A percentile compares a stretch with the other conserved stretches of the same genome.
Conservation (phyloP, 2,797 vertebrate genomes). For the Crocidura indochinensis region DNA sequence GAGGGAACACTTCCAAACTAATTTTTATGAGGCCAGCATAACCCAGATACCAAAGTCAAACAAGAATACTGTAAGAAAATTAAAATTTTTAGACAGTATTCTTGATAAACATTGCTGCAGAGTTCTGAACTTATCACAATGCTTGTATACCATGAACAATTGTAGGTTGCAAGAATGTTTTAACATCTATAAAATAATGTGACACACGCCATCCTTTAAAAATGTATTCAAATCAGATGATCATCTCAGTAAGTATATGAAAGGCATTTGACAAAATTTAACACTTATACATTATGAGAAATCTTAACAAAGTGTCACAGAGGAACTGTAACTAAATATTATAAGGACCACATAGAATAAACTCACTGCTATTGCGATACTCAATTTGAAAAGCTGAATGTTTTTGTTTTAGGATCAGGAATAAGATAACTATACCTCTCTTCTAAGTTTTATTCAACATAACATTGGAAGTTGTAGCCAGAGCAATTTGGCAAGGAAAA, state of each 20-base stretch:
- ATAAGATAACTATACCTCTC: not conserved
- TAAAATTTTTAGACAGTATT: not conserved
- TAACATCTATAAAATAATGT: not conserved
- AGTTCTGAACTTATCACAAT: not conserved
- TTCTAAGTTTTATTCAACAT: not conserved
- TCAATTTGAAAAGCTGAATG: not conserved
- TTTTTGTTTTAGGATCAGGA: not conserved
- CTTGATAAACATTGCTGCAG: not conserved
- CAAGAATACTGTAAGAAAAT: not conserved
- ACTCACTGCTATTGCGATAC: not conserved
- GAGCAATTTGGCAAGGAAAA: constrained; percentile 2
- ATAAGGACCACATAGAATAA: not conserved
- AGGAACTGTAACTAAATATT: not conserved
- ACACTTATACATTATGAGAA: not conserved
- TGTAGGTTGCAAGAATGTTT: not conserved
- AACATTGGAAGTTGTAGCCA: not conserved
- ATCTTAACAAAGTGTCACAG: not conserved
- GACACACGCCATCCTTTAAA: not conserved
- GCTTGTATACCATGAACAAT: not conserved
- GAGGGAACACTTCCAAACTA: not conserved
- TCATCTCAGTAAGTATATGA: not conserved
- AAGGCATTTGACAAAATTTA: not conserved
- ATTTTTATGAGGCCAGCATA: not conserved
- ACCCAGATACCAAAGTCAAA: not conserved
- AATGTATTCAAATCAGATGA: not conserved